Percentiles rank a stretch among this genome's conserved stretches.
These are phyloP conservation scores for Passer montanus DNA, from an alignment of 2,113 vertebrate species.

Conservation along the genomic window DNA sequence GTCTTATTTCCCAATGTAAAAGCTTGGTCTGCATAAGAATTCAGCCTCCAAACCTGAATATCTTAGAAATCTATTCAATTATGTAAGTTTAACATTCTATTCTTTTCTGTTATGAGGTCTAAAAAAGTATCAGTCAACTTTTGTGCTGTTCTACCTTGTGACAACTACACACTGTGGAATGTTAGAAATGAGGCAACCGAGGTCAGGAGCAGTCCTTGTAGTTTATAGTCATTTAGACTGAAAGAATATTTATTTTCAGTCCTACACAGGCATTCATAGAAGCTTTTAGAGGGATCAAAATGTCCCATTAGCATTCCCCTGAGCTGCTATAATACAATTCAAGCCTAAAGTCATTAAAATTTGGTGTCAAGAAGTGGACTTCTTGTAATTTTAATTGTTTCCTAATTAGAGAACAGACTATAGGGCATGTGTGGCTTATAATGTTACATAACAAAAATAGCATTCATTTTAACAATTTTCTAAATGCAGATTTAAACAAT, in stretches of 20 bases:
- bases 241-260: background rate
- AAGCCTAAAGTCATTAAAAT: background rate
- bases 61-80: background rate
- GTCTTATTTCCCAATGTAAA: background rate
- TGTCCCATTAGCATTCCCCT: background rate
- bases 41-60: background rate
- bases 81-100: background rate
- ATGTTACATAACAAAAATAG: slow-evolving; percentile 50
- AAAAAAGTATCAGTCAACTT: background rate
- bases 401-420: slow-evolving; percentile 52
- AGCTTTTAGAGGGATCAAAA: background rate
- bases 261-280: background rate
- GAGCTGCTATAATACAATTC: background rate
- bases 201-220: background rate
- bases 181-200: background rate
- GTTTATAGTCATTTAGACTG: background rate
- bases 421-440: slow-evolving; percentile 35
- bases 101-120: background rate
- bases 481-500: slow-evolving; percentile 63
- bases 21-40: background rate
- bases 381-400: background rate
- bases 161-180: background rate
- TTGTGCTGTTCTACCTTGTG: background rate
- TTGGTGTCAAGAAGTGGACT: background rate
- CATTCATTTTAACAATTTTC: slow-evolving; percentile 53